Percentiles rank a stretch among this genome's conserved stretches.
Conservation (phyloP, 1,140 invertebrate genomes). For the Vanessa tameamea region DNA sequence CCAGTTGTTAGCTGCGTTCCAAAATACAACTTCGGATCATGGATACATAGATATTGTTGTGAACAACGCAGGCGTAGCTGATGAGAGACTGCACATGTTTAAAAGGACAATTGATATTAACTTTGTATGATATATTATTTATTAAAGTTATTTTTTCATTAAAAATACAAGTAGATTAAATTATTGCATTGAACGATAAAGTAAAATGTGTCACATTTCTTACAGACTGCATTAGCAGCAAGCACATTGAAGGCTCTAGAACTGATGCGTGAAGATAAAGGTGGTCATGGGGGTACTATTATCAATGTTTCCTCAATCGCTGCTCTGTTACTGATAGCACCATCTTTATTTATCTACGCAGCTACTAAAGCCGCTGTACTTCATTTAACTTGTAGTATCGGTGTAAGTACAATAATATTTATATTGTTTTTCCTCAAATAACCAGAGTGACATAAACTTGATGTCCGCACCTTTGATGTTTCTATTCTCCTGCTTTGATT, state of each 20-base stretch:
- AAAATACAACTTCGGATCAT: slow-evolving; percentile 75
- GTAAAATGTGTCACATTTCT: too few species aligned
- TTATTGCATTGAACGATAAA: slow-evolving; percentile 14
- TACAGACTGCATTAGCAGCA: slow-evolving; percentile 54
- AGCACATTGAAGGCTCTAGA: slow-evolving; percentile 57
- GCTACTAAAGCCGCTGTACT: slow-evolving; percentile 84
- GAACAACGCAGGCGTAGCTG: slow-evolving; percentile 83
- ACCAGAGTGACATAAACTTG: neutral
- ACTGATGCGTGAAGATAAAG: slow-evolving; percentile 82
- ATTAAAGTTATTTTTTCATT: neutral
- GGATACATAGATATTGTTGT: slow-evolving; percentile 83
- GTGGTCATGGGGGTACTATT: slow-evolving; percentile 81
- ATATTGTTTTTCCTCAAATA: neutral
- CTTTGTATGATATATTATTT: slow-evolving; percentile 40
- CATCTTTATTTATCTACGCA: slow-evolving; percentile 77
- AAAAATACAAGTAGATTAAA: neutral
- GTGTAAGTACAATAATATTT: slow-evolving; percentile 49
- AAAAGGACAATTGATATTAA: slow-evolving; percentile 53
- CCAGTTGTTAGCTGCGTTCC: slow-evolving; percentile 82
- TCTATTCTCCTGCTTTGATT: neutral
- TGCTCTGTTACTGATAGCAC: slow-evolving; percentile 71
- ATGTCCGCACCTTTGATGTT: neutral
- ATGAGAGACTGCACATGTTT: slow-evolving; percentile 46
- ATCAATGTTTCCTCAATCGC: slow-evolving; percentile 84
- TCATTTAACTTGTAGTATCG: slow-evolving; percentile 77